Conservation (phyloP, 2,888 invertebrate species). For the Lottia scabra region DNA sequence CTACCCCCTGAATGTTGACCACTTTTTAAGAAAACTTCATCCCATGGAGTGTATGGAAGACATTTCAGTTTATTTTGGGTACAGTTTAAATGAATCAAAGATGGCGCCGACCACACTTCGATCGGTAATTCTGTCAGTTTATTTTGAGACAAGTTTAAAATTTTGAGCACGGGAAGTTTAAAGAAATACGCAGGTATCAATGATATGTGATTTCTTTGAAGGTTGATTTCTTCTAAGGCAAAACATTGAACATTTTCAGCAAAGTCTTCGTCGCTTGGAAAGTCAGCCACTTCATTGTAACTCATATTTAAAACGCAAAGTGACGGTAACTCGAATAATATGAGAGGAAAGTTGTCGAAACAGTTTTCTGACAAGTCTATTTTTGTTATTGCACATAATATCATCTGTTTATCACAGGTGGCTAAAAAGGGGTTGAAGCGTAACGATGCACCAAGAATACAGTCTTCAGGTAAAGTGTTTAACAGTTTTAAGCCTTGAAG, state of each 20-base stretch:
- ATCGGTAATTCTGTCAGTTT: slow-evolving; percentile 80
- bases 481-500: slow-evolving; percentile 84
- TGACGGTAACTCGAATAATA: slow-evolving; percentile 80
- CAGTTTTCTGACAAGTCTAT: slow-evolving; percentile 93
- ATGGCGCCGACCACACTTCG: slow-evolving; percentile 42
- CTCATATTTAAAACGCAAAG: slow-evolving; percentile 90
- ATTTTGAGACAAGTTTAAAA: slow-evolving; percentile 90
- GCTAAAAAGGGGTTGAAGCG: slow-evolving; percentile 87
- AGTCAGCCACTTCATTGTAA: slow-evolving; percentile 81
- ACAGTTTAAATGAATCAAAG: slow-evolving; percentile 34
- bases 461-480: slow-evolving; percentile 78
- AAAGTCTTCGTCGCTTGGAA: slow-evolving; percentile 73
- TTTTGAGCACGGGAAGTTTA: slow-evolving; percentile 80
- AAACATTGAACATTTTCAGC: slow-evolving; percentile 70
- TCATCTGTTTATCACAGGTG: slow-evolving; percentile 73
- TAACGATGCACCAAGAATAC: slow-evolving; percentile 86
- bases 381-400: slow-evolving; percentile 91
- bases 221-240: slow-evolving; percentile 87
- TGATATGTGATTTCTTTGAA: slow-evolving; percentile 87
- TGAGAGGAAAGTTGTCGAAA: slow-evolving; percentile 82
- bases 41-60: slow-evolving; percentile 26
- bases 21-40: slow-evolving; percentile 4
- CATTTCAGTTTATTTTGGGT: slow-evolving; percentile 24
- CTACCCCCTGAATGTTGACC: neutral
- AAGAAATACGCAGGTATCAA: slow-evolving; percentile 86